Evolutionary conservation across 1,140 invertebrate genomes (phyloP).

Genomic region (Brachionus rotundiformis): DNA sequence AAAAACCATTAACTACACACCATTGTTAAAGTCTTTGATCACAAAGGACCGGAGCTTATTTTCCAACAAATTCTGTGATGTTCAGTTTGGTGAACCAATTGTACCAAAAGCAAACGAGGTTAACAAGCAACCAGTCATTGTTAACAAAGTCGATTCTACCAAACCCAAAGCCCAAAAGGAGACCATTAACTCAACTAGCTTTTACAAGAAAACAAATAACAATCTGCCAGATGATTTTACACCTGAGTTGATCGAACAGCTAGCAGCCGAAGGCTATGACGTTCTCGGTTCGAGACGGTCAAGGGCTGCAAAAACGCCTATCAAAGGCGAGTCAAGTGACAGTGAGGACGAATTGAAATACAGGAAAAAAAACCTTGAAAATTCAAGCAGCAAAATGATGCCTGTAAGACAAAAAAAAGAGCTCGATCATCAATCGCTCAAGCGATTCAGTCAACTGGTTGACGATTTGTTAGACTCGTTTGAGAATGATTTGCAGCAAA

Average conservation of each 20-base stretch:
- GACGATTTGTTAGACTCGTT: constrained; percentile 39
- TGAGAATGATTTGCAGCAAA: constrained; percentile 33
- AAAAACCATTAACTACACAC: neutral
- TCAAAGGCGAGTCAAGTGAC: neutral
- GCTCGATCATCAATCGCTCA: neutral
- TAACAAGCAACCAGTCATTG: neutral
- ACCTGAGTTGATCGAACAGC: constrained; percentile 36
- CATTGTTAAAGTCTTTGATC: neutral
- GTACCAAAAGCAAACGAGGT: neutral
- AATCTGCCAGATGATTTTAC: constrained; percentile 47
- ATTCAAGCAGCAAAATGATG: neutral
- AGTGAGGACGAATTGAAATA: neutral
- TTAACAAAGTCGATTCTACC: neutral
- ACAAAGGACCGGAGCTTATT: neutral
- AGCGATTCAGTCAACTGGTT: constrained; percentile 38
- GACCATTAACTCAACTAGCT: neutral
- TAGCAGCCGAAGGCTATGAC: constrained; percentile 43
- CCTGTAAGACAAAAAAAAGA: neutral
- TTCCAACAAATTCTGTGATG: neutral
- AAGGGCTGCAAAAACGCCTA: neutral
- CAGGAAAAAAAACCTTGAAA: neutral
- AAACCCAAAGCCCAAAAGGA: neutral
- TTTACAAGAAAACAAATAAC: neutral
- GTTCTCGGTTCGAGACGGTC: neutral
- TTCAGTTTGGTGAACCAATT: neutral